These are phyloP conservation scores for Megalonaias nervosa DNA, from an alignment of 1,140 invertebrate species.

Conservation along the genomic window DNA sequence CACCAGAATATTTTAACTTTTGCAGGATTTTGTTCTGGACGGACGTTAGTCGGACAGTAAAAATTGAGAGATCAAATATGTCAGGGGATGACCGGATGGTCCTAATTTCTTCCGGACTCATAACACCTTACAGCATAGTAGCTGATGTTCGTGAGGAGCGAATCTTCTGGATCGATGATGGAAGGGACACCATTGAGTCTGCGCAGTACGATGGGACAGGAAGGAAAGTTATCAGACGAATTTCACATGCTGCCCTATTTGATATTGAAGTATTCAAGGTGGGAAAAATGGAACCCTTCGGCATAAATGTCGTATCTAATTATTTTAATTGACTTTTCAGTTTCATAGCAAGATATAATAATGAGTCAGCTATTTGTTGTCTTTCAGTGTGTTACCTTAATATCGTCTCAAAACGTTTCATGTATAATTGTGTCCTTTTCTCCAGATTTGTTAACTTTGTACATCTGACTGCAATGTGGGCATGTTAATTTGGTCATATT, in stretches of 20 bases:
- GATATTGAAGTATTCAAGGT: slow-evolving; percentile 17
- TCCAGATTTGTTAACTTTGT: too few species aligned
- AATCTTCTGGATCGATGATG: slow-evolving; percentile 17
- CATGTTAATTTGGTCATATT: too few species aligned
- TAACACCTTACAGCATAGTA: slow-evolving; percentile 3
- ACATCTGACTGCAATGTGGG: too few species aligned
- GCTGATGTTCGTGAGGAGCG: slow-evolving; percentile 3
- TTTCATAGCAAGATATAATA: too few species aligned
- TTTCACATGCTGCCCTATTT: background rate
- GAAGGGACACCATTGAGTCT: background rate
- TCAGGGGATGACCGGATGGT: slow-evolving; percentile 2
- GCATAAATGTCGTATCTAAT: too few species aligned
- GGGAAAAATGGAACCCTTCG: too few species aligned
- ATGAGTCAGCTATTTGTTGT: too few species aligned
- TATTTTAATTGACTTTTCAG: too few species aligned
- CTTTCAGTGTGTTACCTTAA: too few species aligned
- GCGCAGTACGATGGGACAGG: slow-evolving; percentile 6
- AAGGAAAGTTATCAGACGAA: background rate
- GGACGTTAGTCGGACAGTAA: slow-evolving; percentile 10
- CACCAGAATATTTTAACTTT: background rate
- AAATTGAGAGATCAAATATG: slow-evolving; percentile 12
- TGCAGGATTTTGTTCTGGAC: slow-evolving; percentile 21
- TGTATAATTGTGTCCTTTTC: too few species aligned
- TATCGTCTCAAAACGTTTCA: too few species aligned
- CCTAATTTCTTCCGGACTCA: background rate